These are phyloP conservation scores for Sinocyclocheilus rhinocerous DNA, from an alignment of 2,113 vertebrate species.

Conservation along the genomic window DNA sequence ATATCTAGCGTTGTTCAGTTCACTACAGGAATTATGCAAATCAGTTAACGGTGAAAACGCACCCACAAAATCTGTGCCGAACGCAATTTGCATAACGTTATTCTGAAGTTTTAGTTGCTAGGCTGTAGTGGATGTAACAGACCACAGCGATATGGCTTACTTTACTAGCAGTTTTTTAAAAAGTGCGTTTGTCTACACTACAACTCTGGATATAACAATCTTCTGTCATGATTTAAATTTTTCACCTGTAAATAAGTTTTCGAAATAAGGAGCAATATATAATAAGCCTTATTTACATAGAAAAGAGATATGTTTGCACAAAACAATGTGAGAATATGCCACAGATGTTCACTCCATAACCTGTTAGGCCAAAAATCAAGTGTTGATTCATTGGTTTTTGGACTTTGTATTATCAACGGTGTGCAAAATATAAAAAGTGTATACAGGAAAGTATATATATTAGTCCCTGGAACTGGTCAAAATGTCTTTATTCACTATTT, in stretches of 20 bases:
- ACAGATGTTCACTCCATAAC: not conserved
- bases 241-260: not conserved
- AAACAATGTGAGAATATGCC: not conserved
- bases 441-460: not conserved
- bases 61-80: constrained; percentile 4
- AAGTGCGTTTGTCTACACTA: not conserved
- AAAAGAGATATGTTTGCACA: not conserved
- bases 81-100: constrained; percentile 1
- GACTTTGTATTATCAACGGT: not conserved
- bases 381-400: not conserved
- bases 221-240: not conserved
- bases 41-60: not conserved
- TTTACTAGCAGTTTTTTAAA: not conserved
- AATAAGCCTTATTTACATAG: not conserved
- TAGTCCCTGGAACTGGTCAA: not conserved
- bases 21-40: constrained; percentile 20
- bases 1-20: constrained; percentile 4
- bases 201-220: not conserved
- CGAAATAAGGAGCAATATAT: not conserved
- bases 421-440: not conserved
- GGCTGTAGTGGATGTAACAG: not conserved
- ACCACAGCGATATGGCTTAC: not conserved
- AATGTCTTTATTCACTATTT: not conserved
- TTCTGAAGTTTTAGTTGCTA: not conserved
- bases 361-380: not conserved